phyloP scores from a whole-genome alignment of 2,797 vertebrate genomes.

The Alcedo quadribrachys region DNA sequence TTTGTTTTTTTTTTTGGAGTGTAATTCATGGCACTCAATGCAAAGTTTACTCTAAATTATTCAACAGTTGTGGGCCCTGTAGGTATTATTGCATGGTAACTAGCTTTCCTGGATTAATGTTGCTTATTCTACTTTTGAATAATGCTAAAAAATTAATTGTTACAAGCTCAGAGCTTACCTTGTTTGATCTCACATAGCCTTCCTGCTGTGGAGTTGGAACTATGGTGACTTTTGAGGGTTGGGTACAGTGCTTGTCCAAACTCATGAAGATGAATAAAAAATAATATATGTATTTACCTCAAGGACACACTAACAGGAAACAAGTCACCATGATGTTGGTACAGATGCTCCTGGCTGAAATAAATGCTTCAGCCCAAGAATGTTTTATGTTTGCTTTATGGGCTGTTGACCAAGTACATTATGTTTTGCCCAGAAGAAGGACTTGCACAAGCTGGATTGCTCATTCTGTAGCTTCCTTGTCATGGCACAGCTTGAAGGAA shows the following conservation, averaged over 20 bases:
- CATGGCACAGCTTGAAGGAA: background rate
- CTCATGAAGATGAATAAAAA: constrained; percentile 40
- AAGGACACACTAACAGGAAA: constrained; percentile 17
- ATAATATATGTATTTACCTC: constrained; percentile 16
- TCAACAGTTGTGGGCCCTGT: constrained; percentile 3
- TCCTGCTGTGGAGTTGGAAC: background rate
- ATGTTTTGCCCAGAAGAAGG: background rate
- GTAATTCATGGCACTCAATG: background rate
- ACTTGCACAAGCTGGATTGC: background rate
- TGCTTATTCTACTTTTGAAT: constrained; percentile 37
- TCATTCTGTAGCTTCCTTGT: background rate
- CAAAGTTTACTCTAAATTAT: constrained; percentile 53
- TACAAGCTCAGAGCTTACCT: constrained; percentile 46
- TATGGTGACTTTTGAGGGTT: background rate
- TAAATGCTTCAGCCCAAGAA: no score
- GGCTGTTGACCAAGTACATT: constrained; percentile 10
- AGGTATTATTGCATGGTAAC: constrained; percentile 28
- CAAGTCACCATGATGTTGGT: constrained; percentile 23
- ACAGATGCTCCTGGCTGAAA: constrained; percentile 9
- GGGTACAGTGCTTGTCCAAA: background rate
- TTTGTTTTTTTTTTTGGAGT: background rate
- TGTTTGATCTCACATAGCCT: constrained; percentile 31
- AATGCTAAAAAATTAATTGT: constrained; percentile 60
- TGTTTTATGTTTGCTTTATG: constrained; percentile 48
- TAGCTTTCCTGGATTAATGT: constrained; percentile 31